Conservation (phyloP, 1,140 invertebrate species). For the Cherax quadricarinatus region DNA sequence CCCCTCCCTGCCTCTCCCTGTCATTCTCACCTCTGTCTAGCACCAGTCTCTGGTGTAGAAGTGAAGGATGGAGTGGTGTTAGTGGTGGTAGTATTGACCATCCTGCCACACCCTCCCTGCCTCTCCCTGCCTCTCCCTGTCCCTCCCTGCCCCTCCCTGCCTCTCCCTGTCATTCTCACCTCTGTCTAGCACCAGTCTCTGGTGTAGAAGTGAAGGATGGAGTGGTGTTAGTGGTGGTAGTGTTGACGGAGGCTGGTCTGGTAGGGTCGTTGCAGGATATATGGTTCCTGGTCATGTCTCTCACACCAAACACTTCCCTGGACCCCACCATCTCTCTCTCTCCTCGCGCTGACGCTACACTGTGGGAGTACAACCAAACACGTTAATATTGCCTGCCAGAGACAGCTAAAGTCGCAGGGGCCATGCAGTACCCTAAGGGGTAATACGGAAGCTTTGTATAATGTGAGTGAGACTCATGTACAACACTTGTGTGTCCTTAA, state of each 20-base stretch:
- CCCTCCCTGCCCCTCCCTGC: background rate
- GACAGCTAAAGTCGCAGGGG: too few species aligned
- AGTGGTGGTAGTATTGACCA: slow-evolving; percentile 8
- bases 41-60: slow-evolving; percentile 19
- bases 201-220: background rate
- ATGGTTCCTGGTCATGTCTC: slow-evolving; percentile 79
- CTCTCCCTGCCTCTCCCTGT: background rate
- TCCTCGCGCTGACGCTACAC: slow-evolving; percentile 12
- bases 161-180: slow-evolving; percentile 6
- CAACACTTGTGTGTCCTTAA: too few species aligned
- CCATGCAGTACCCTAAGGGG: too few species aligned
- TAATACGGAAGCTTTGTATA: too few species aligned
- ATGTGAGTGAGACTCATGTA: too few species aligned
- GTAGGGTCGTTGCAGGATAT: slow-evolving; percentile 77
- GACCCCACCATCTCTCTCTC: slow-evolving; percentile 75
- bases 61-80: background rate
- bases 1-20: background rate
- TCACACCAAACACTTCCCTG: slow-evolving; percentile 78
- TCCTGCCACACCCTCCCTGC: too few species aligned
- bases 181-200: slow-evolving; percentile 49
- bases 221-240: slow-evolving; percentile 16
- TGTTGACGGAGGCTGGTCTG: slow-evolving; percentile 5
- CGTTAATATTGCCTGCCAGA: too few species aligned
- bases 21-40: slow-evolving; percentile 38
- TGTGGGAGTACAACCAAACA: background rate